Base-by-base conservation (phyloP, 2,113 vertebrate genomes). In the Sebastes fasciatus region DNA sequence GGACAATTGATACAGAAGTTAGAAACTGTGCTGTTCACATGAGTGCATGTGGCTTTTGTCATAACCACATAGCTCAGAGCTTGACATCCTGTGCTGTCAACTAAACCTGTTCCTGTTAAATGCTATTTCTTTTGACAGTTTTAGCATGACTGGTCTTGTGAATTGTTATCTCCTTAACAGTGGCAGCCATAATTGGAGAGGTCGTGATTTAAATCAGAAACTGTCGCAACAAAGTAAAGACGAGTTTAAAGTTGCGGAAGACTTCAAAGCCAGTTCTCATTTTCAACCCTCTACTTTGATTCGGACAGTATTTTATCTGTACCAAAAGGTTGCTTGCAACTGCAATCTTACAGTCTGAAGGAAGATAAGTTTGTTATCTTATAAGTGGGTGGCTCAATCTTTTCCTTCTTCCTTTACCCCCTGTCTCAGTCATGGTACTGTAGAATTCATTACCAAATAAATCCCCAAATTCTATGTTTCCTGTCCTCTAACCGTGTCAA, bases 101-200 rank as follows among this genome's bases (percentile, higher is more conserved):
- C 14, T 52, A 0, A 60, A 83, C 42, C 4, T 3, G 16, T 8
- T 67, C 16, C 16, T 21, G 45, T 55, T 17, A n/a, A 21, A 64
- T 40, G 42, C 65, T 69, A 11, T 68, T 75, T 34, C 34, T 34
- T 21, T 26, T 78, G 42, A 62, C 49, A 52, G 34, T 23, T 61
- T 11, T 21, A 17, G 51, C 11, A 21, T 34, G 52, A 40, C 13
- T 61, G 34, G 8, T 48, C 8, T 55, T 55, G 6, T 64, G 19
- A 34, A 42, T 61, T 14, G 34, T 54, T 64, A 54, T 62, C 58
- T 48, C 43, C 34, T 63, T 2, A 52, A 78, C 23, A 9, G 52
- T 3, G 8, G 34, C 10, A 46, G 11, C 6, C 42, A 13, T 46
- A 13, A 13, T 9, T 55, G 19, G 46, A 26, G 34, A 55, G 43